Evolutionary conservation across 2,888 invertebrate species (phyloP).

Genomic region (Scaptomyza flava): DNA sequence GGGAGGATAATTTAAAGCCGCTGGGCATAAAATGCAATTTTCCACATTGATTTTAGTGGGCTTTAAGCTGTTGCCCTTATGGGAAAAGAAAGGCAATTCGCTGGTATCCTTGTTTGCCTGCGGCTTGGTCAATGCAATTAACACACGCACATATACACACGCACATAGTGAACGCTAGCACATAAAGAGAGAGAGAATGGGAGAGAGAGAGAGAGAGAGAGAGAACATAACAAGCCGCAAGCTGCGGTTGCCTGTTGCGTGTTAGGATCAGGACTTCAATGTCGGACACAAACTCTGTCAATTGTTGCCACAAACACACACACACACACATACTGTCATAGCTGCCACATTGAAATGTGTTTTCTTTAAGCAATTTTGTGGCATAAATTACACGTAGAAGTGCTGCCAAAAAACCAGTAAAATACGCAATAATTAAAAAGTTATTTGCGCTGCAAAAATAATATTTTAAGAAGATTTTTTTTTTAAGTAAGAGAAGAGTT

Average conservation of each 20-base stretch:
- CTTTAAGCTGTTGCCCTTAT: conserved; percentile 52
- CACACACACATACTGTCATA: neutral
- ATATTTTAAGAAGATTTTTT: neutral
- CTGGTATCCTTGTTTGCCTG: conserved; percentile 4
- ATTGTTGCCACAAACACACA: neutral
- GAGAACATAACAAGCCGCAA: conserved; percentile 27
- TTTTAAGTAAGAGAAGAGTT: neutral
- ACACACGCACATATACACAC: conserved; percentile 27
- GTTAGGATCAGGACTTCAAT: neutral
- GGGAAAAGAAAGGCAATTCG: conserved; percentile 7
- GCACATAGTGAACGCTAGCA: neutral
- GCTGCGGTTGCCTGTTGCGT: conserved; percentile 34
- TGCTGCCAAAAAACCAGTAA: neutral
- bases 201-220: neutral
- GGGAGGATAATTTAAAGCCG: conserved; percentile 24
- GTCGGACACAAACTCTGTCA: conserved; percentile 1
- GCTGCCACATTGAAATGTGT: conserved; percentile 1
- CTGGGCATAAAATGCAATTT: conserved; percentile 35
- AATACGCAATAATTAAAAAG: neutral
- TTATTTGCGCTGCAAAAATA: neutral
- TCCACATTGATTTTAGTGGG: conserved; percentile 42
- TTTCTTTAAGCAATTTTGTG: conserved; percentile 21
- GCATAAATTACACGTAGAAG: conserved; percentile 18
- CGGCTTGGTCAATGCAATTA: conserved; percentile 58
- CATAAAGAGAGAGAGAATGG: neutral